Conservation (phyloP, 1,140 invertebrate species). For the Harlomillsia oculata region DNA sequence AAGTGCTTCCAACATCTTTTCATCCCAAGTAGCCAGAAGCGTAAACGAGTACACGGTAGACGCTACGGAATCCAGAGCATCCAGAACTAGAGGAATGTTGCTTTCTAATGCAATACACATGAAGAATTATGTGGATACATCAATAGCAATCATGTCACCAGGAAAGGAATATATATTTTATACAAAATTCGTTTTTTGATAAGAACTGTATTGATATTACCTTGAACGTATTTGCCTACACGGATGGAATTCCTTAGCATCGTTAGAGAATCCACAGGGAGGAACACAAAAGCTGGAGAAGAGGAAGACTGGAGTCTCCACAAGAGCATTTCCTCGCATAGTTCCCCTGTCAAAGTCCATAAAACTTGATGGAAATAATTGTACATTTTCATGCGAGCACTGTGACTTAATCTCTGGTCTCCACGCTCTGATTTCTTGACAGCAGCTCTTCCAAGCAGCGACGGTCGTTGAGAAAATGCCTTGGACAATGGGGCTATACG, state of each 20-base stretch:
- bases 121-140: too few species aligned
- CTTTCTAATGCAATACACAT: too few species aligned
- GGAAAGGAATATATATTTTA: too few species aligned
- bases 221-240: constrained; percentile 8
- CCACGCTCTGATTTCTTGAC: constrained; percentile 26
- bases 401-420: constrained; percentile 14
- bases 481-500: constrained; percentile 6
- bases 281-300: constrained; percentile 18
- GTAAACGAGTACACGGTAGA: constrained; percentile 23
- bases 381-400: constrained; percentile 26
- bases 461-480: constrained; percentile 20
- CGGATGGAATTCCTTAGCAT: constrained; percentile 9
- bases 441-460: constrained; percentile 23
- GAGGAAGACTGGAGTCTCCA: constrained; percentile 16
- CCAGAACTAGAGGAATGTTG: too few species aligned
- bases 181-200: background rate
- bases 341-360: constrained; percentile 25
- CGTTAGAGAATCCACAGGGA: constrained; percentile 13
- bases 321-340: constrained; percentile 25
- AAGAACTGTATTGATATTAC: background rate
- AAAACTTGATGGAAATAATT: constrained; percentile 26
- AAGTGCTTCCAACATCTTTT: constrained; percentile 24
- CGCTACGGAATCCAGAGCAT: constrained; percentile 23
- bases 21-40: constrained; percentile 29
- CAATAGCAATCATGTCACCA: too few species aligned